Evolutionary conservation across 2,888 invertebrate species (phyloP).

Genomic region (Sphinx pinastri): DNA sequence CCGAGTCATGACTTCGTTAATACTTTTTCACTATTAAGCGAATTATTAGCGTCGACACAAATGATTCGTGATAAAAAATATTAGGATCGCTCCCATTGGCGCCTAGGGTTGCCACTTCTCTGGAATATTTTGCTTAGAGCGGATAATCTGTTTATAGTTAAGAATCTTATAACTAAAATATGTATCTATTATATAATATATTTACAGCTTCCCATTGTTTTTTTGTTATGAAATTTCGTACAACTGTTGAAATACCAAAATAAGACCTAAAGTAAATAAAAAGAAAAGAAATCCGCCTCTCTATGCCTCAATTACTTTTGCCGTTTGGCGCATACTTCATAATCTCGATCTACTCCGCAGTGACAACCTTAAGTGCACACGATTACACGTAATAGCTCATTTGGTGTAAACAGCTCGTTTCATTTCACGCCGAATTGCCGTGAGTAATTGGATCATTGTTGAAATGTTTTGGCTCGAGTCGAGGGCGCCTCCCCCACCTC

Average conservation of each 20-base stretch:
- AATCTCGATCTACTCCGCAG: too few species aligned
- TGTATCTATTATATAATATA: too few species aligned
- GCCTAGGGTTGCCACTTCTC: neutral
- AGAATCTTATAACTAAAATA: too few species aligned
- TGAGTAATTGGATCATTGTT: constrained; percentile 22
- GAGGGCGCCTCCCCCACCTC: neutral
- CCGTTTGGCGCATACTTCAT: neutral
- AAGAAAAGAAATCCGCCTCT: too few species aligned
- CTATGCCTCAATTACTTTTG: neutral
- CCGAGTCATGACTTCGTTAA: constrained; percentile 21
- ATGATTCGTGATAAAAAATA: constrained; percentile 14
- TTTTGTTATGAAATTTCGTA: too few species aligned
- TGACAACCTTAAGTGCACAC: neutral
- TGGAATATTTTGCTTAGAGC: too few species aligned
- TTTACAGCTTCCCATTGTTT: too few species aligned
- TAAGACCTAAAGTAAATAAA: too few species aligned
- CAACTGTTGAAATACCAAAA: too few species aligned
- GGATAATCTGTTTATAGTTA: too few species aligned
- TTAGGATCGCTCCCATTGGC: neutral
- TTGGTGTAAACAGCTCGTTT: constrained; percentile 23
- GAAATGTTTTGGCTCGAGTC: constrained; percentile 22
- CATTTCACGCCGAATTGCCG: constrained; percentile 20
- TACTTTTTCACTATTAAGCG: constrained; percentile 13
- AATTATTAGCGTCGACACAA: constrained; percentile 19
- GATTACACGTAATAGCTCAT: constrained; percentile 19